Base-by-base conservation (phyloP, 2,797 vertebrate genomes). In the Schizothorax lantsangensis region DNA sequence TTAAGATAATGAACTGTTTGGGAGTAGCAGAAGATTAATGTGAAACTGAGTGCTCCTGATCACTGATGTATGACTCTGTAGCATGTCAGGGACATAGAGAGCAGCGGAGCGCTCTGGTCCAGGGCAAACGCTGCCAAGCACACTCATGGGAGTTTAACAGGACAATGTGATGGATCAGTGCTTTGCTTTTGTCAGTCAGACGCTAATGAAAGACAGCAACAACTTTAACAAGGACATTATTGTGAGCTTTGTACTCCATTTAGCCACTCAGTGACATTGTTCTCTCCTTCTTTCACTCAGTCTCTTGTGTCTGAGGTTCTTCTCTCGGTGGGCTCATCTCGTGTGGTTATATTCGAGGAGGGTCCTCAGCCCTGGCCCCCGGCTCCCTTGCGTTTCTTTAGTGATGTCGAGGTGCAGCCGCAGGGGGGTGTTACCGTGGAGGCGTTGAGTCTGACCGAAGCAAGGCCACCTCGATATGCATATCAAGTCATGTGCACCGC, bases 361-460 rank as follows among this genome's bases (percentile, higher is more conserved):
- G 92, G 93, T 9, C 93, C 93, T 2, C 84, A 87, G 30, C 92
- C 89, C 0, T 95, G 92, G 94, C 45, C 93, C 83, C 81, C 92
- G 85, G 94, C 91, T 38, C 93, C 91, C 0, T 90, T 91, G 6
- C 88, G 89, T 30, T 95, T 96, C 91, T 94, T 93, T 85, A 49
- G 91, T 82, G 90, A 92, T n/a, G 36, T 93, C 64, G 15, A 71
- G 79, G 68, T 74, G 4, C 87, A 82, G 15, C 26, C 87, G 14
- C 90, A 92, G 14, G 21, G 82, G 79, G 89, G 91, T 68, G 64
- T 54, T 12, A 79, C 91, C 59, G 57, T 85, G 80, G 86, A 90
- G 21, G 82, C 89, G 83, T 81, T 92, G 57, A 78, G 86, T 38
- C 86, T 89, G 57, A 93, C 93, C 71, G 74, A 92, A 4, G 88